Evolutionary conservation across 2,113 vertebrate genomes (phyloP).

Genomic region (Hucho hucho): DNA sequence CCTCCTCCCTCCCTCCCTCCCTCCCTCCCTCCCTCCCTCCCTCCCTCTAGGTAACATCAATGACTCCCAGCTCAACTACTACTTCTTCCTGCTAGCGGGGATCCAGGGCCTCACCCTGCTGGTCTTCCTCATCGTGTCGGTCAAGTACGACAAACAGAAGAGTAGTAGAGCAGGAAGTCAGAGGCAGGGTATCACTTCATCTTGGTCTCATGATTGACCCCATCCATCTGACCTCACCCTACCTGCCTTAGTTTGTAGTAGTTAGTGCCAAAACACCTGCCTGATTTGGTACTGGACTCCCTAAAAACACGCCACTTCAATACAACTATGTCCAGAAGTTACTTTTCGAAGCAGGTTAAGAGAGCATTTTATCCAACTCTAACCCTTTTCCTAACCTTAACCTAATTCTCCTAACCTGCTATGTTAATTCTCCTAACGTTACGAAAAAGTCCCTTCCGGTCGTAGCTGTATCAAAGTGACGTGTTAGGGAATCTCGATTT

Average conservation of each 20-base stretch:
- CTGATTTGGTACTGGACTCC: not conserved
- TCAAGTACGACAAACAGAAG: conserved; percentile 87
- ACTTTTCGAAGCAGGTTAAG: no score
- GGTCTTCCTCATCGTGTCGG: conserved; percentile 89
- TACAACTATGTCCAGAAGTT: no score
- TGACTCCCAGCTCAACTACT: conserved; percentile 89
- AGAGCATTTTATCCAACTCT: no score
- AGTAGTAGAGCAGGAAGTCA: conserved; percentile 53
- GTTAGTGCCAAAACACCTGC: conserved; percentile 29
- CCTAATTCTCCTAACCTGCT: no score
- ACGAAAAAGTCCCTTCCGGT: no score
- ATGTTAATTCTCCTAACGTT: no score
- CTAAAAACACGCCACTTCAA: no score
- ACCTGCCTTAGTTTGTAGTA: conserved; percentile 24
- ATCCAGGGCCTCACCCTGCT: conserved; percentile 89
- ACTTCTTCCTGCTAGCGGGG: conserved; percentile 93
- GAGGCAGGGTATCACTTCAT: conserved; percentile 56
- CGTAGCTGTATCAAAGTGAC: no score
- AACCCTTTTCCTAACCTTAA: no score
- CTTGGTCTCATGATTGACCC: conserved; percentile 46
- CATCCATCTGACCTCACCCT: conserved; percentile 15
- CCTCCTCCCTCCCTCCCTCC: not conserved
- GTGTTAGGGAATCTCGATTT: not conserved
- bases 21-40: conserved; percentile 1
- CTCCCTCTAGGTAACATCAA: conserved; percentile 88